Evolutionary conservation across 2,888 invertebrate genomes (phyloP).

Genomic region (Teleogryllus oceanicus): DNA sequence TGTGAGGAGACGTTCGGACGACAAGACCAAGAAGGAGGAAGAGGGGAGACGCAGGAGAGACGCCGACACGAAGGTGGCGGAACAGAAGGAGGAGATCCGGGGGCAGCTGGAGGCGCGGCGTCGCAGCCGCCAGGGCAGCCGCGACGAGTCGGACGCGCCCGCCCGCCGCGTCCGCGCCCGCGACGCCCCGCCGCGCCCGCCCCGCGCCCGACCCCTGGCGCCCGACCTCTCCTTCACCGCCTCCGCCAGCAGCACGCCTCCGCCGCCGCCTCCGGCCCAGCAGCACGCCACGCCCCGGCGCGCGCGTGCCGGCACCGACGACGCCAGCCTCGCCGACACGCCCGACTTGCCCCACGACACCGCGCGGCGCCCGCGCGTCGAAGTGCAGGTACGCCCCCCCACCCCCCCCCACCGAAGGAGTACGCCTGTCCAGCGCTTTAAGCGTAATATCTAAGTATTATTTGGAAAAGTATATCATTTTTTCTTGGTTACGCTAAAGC

Average conservation of each 20-base stretch:
- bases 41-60: slow-evolving; percentile 3
- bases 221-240: background rate
- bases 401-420: too few species aligned
- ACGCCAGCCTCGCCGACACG: background rate
- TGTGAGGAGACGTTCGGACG: slow-evolving; percentile 4
- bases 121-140: background rate
- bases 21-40: slow-evolving; percentile 24
- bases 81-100: slow-evolving; percentile 23
- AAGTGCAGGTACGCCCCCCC: background rate
- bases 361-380: background rate
- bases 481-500: too few species aligned
- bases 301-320: background rate
- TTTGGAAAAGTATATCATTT: too few species aligned
- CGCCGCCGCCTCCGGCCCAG: background rate
- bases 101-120: background rate
- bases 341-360: background rate
- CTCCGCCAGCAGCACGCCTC: too few species aligned
- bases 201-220: background rate
- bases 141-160: background rate
- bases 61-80: slow-evolving; percentile 27
- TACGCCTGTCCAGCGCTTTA: too few species aligned
- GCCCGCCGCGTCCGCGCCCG: background rate
- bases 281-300: background rate
- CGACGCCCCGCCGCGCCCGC: background rate
- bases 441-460: too few species aligned